Conservation (phyloP, 1,140 invertebrate genomes). For the Lamellibrachia luymesi region DNA sequence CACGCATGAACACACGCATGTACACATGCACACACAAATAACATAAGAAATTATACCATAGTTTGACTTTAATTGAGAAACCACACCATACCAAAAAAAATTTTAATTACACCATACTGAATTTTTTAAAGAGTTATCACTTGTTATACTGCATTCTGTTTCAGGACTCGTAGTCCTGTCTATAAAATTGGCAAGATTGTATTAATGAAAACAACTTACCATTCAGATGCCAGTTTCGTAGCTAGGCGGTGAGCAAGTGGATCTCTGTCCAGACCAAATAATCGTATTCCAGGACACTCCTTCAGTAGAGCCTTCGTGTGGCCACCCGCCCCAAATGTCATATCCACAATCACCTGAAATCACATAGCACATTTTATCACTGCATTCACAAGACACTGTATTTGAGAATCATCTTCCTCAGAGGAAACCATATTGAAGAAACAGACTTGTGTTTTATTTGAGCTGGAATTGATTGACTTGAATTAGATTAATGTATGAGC, state of each 20-base stretch:
- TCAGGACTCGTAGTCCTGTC: neutral
- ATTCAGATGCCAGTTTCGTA: constrained; percentile 36
- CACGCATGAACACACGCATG: neutral
- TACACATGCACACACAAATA: neutral
- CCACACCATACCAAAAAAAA: neutral
- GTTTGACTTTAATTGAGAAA: constrained; percentile 10
- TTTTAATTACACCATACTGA: neutral
- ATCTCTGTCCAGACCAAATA: constrained; percentile 87
- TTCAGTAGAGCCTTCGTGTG: constrained; percentile 71
- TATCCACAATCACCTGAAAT: constrained; percentile 41
- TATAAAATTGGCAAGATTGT: neutral
- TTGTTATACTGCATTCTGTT: neutral
- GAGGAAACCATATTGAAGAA: too few relatives aligned
- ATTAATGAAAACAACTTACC: constrained; percentile 16
- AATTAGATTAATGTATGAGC: too few relatives aligned
- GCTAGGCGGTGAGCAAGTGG: constrained; percentile 73
- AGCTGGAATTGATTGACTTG: too few relatives aligned
- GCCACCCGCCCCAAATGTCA: constrained; percentile 91
- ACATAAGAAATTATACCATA: neutral
- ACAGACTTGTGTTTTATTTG: too few relatives aligned
- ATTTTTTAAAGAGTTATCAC: neutral
- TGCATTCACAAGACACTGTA: neutral
- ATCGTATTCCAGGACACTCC: constrained; percentile 58
- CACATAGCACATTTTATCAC: neutral
- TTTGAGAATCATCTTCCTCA: neutral